Base-by-base conservation (phyloP, 2,888 invertebrate species). In the Pheosia gnoma region DNA sequence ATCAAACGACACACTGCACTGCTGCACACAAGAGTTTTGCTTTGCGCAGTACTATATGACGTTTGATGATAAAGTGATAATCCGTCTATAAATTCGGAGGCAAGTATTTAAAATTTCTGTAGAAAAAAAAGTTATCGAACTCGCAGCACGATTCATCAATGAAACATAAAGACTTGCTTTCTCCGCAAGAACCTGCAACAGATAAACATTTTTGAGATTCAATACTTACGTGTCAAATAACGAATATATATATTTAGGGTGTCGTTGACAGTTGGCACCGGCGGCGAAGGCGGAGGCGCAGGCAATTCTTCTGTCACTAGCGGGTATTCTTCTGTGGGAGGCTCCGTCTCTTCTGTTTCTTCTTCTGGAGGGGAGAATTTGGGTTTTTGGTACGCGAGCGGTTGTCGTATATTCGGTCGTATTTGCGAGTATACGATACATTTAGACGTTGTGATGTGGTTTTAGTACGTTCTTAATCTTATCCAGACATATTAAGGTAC, bases 211-310 rank as follows among this genome's bases (percentile, higher is more conserved):
- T 72, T 64, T 73, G 41, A 62, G 58, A 65, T 61, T 59, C 57
- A 60, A 63, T 76, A 92, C 93, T 93, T 90, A 93, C 93, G 92
- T 88, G 93, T 93, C 56, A 93, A 78, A 74, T 92, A 93, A 77
- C 86, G 85, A 81, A 93, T 93, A 84, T 84, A 91, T 77, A 89
- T 81, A 71, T 82, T 86, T 60, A 78, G 79, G 60, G 87, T 81
- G 58, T 88, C 86, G 84, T 91, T 90, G 71, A 87, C 82, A 5
- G 84, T 80, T 38, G 87, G 89, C 69, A 85, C 72, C 41, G 80
- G 83, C 47, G 83, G 78, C 39, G 84, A 78, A 63, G 79, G 76
- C 7, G 79, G 78, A 4, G 77, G 77, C 4, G 75, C 77, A 7
- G 80, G 74, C 65, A 66, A 65, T 53, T 70, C 77, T 61, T 88